Evolutionary conservation across 2,888 invertebrate species (phyloP).

Genomic region (Cremastobaeus sp.): DNA sequence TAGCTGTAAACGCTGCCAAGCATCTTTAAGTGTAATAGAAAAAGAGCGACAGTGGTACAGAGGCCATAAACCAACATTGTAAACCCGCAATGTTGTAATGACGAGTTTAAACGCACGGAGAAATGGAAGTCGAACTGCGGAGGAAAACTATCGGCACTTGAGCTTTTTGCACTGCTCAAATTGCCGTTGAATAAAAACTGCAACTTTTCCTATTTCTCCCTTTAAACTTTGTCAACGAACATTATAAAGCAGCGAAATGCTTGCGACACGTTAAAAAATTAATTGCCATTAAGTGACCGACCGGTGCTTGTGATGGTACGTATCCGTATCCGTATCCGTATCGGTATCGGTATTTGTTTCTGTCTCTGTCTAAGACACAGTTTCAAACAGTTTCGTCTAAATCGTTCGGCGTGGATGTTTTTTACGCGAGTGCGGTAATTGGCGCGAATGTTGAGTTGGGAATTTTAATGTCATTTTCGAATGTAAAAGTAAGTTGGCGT

Average conservation of each 20-base stretch:
- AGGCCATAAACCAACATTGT: slow-evolving; percentile 69
- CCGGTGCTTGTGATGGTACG: too few species aligned
- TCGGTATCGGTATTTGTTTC: too few species aligned
- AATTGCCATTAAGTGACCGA: too few species aligned
- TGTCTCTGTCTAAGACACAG: neutral
- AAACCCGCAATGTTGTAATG: slow-evolving; percentile 66
- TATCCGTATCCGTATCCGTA: too few species aligned
- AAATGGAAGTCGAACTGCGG: slow-evolving; percentile 14
- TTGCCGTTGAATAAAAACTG: slow-evolving; percentile 31
- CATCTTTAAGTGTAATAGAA: slow-evolving; percentile 48
- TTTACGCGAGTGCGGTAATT: slow-evolving; percentile 17
- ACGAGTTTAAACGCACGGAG: slow-evolving; percentile 67
- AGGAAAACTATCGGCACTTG: slow-evolving; percentile 15
- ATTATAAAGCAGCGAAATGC: too few species aligned
- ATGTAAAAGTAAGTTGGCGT: slow-evolving; percentile 33
- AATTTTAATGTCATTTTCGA: slow-evolving; percentile 51
- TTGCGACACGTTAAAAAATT: too few species aligned
- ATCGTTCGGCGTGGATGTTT: neutral
- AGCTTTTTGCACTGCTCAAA: slow-evolving; percentile 40
- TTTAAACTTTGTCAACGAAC: too few species aligned
- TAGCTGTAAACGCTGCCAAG: slow-evolving; percentile 50
- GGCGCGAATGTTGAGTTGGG: slow-evolving; percentile 45
- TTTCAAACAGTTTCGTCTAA: neutral
- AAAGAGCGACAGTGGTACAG: slow-evolving; percentile 26
- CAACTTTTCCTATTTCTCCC: too few species aligned